phyloP scores from a whole-genome alignment of 2,797 vertebrate species.

The Sebastes matsubarae region DNA sequence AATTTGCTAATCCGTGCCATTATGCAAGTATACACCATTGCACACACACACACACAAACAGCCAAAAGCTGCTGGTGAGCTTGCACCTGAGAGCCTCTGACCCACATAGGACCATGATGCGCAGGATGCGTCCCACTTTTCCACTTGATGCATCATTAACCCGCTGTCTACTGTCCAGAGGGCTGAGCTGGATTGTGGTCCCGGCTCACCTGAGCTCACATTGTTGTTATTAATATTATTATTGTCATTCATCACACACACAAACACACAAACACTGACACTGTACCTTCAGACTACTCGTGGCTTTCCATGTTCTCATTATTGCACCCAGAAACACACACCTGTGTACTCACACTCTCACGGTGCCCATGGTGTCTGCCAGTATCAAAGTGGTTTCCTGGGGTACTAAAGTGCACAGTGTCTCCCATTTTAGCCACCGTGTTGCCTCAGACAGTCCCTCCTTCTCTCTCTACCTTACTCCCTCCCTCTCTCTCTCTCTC shows the following conservation, averaged over 20 bases:
- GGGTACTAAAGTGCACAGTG: conserved; percentile 53
- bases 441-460: conserved; percentile 46
- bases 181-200: background rate
- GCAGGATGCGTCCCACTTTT: conserved; percentile 52
- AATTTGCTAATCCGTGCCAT: background rate
- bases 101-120: conserved; percentile 52
- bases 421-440: conserved; percentile 62
- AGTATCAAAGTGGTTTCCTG: conserved; percentile 57
- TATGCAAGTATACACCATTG: background rate
- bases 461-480: conserved; percentile 8
- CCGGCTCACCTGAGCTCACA: conserved; percentile 40
- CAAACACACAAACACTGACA: background rate
- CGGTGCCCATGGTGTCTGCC: conserved; percentile 3
- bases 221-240: background rate
- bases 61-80: conserved; percentile 30
- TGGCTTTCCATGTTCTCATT: conserved; percentile 2
- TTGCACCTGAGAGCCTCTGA: conserved; percentile 53
- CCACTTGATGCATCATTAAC: conserved; percentile 51
- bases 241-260: background rate
- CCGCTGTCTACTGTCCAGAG: conserved; percentile 18
- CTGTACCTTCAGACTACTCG: background rate
- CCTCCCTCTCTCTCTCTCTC: background rate
- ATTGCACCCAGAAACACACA: conserved; percentile 18
- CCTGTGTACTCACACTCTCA: background rate
- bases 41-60: background rate